Conservation (phyloP, 2,113 vertebrate genomes). For the Podilymbus podiceps region DNA sequence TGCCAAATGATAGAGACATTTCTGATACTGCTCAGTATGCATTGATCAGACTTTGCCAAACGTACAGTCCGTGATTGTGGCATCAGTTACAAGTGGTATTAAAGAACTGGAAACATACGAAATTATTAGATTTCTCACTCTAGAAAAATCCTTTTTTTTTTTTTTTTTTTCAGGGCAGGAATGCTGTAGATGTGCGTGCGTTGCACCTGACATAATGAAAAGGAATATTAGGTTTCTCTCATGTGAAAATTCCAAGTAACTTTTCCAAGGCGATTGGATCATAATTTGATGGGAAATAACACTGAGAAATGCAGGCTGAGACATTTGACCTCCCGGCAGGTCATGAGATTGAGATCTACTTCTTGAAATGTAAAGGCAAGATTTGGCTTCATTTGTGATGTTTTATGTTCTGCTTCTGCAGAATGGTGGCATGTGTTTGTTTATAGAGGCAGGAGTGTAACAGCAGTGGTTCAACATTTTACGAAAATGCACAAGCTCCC, state of each 20-base stretch:
- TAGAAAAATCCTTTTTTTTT: not conserved
- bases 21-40: not conserved
- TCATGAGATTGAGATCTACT: not conserved
- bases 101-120: not conserved
- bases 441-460: not conserved
- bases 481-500: not conserved
- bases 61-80: not conserved
- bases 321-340: not conserved
- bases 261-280: rapidly evolving
- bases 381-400: not conserved
- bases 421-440: not conserved
- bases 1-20: not conserved
- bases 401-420: not conserved
- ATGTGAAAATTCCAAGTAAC: not conserved
- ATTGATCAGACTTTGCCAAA: not conserved
- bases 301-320: not conserved
- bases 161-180: not conserved
- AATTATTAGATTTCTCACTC: not conserved
- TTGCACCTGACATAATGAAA: not conserved
- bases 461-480: not conserved
- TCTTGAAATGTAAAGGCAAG: not conserved
- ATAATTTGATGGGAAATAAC: not conserved
- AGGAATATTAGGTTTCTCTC: not conserved
- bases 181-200: not conserved
- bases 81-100: not conserved